These are phyloP conservation scores for Clistopyga incitator DNA, from an alignment of 2,888 invertebrate genomes.

Conservation along the genomic window DNA sequence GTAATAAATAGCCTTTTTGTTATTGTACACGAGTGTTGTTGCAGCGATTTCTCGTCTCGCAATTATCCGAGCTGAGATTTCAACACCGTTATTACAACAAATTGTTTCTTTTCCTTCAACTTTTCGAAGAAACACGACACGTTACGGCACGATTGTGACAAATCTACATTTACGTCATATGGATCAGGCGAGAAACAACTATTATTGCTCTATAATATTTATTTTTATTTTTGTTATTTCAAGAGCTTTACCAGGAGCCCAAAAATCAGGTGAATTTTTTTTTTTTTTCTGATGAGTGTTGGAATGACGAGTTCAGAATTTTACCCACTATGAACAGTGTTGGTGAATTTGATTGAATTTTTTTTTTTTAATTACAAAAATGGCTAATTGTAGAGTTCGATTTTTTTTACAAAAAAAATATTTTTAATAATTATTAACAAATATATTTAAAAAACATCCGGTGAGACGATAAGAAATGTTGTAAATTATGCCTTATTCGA, in stretches of 20 bases:
- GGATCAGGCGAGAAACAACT: conserved; percentile 67
- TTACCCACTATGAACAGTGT: too few species aligned
- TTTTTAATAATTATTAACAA: too few species aligned
- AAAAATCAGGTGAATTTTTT: too few species aligned
- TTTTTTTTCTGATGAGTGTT: too few species aligned
- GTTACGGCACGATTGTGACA: conserved; percentile 39
- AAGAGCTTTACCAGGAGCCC: too few species aligned
- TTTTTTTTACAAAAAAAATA: too few species aligned
- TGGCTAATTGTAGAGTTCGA: too few species aligned
- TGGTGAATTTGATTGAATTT: background rate
- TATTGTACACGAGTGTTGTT: conserved; percentile 46
- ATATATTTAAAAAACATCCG: too few species aligned
- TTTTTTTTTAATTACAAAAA: background rate
- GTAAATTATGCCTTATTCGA: too few species aligned
- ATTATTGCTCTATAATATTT: conserved; percentile 60
- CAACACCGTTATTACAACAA: conserved; percentile 23
- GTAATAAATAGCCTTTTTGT: conserved; percentile 45
- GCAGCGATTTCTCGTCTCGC: conserved; percentile 59
- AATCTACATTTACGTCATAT: conserved; percentile 60
- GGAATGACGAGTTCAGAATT: too few species aligned
- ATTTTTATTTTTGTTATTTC: background rate
- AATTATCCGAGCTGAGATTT: conserved; percentile 51
- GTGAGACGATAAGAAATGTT: too few species aligned
- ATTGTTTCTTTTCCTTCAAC: conserved; percentile 41
- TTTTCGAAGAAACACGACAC: conserved; percentile 29